Evolutionary conservation across 2,113 vertebrate genomes (phyloP).

Genomic region (Gymnocephalus cernua): DNA sequence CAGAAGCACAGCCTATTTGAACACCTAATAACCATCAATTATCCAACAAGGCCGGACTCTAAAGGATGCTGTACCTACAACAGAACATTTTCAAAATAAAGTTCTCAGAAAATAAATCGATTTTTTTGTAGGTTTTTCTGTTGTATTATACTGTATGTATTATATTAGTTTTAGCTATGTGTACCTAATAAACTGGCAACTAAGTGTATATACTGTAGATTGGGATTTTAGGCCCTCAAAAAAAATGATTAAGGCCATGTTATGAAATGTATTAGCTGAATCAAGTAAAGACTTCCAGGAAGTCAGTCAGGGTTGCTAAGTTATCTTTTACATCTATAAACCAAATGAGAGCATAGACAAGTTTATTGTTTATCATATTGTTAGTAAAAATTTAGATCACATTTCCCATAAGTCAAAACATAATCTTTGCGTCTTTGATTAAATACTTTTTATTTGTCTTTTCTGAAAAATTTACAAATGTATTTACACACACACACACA

Average conservation of each 20-base stretch:
- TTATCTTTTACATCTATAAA: background rate
- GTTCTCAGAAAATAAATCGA: background rate
- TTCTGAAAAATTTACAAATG: slow-evolving; percentile 5
- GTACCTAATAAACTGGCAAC: background rate
- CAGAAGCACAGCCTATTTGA: background rate
- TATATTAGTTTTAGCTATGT: background rate
- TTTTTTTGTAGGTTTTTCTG: background rate
- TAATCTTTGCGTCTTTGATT: background rate
- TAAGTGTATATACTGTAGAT: background rate
- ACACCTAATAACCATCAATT: background rate
- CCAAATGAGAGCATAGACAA: background rate
- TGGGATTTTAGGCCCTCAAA: background rate
- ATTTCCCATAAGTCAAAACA: slow-evolving; percentile 4
- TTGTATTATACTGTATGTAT: no score
- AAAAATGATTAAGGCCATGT: background rate
- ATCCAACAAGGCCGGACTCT: background rate
- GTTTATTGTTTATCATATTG: background rate
- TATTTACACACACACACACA: background rate
- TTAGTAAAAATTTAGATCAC: background rate
- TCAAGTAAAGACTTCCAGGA: background rate
- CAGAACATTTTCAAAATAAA: slow-evolving; percentile 24
- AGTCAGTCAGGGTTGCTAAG: background rate
- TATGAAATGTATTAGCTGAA: background rate
- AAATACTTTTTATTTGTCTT: background rate
- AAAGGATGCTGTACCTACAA: background rate